Evolutionary conservation across 2,113 vertebrate genomes (phyloP), one percentile per base, ranked within the genome.

Genomic region (Corythoichthys intestinalis): DNA sequence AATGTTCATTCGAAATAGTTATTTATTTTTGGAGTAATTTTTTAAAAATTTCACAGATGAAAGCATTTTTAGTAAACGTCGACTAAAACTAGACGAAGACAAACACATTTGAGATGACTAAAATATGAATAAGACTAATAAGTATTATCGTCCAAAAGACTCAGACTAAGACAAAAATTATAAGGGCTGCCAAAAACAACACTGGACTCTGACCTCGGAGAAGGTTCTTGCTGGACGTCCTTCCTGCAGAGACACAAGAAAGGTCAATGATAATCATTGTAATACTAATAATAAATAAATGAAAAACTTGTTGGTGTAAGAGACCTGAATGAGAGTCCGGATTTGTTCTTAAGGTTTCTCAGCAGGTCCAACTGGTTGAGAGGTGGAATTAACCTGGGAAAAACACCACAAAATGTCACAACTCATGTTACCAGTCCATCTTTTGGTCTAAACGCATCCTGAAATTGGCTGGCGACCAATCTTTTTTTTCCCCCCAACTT

Each of bases 341-440:
- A 99, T 73, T 98, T 98, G 87, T 95, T 99, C 92, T 99, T 99
- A 73, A 99, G 94, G 84, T 98, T 99, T 79, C 95, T 90, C 66
- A 99, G 88, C 7, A 99, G 90, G 77, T 99, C 97, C 87, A 99
- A 81, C 78, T 99, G 97, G 77, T 98, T 99, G 74, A 99, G 93
- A 6, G 97, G 96, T 2, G 97, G 96, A 70, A 98, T 98, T 67
- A 99, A 88, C 87, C 96, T 98, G 73, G 0, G 20, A 75, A 49
- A 83, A 37, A 81, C 12, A 72, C 9, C 41, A 20, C 6, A 14
- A 13, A 66, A 58, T 58, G 13, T n/a, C 47, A 52, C 35, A 65
- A 14, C 11, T 65, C 46, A 34, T 49, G 35, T 15, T 60, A 28
- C 20, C 20, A 28, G 20, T 28, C 20, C 20, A 28, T 28, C 20